Evolutionary conservation across 2,888 invertebrate species (phyloP).

Genomic region (Standfussiana lucernea): DNA sequence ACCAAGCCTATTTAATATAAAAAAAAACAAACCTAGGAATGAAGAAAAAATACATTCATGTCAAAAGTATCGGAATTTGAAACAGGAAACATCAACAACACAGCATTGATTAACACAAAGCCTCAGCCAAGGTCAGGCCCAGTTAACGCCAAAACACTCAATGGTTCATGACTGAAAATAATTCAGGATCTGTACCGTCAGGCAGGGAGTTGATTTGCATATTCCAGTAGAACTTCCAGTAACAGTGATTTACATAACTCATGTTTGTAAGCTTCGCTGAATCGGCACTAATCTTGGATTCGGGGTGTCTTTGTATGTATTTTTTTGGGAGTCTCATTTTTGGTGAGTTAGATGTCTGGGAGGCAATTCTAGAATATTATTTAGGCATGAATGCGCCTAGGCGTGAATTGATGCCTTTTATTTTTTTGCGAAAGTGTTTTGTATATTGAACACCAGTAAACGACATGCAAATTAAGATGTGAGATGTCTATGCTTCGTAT

Average conservation of each 20-base stretch:
- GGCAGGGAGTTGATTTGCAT: conserved; percentile 66
- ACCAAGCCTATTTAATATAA: too few relatives aligned
- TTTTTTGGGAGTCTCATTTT: conserved; percentile 38
- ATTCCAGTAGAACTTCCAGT: conserved; percentile 63
- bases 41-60: too few relatives aligned
- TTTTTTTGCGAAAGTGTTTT: background rate
- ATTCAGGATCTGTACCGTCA: conserved; percentile 58
- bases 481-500: background rate
- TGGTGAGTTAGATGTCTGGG: background rate
- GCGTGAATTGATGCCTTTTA: background rate
- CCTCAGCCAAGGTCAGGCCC: conserved; percentile 50
- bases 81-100: conserved; percentile 8
- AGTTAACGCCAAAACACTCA: conserved; percentile 60
- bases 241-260: conserved; percentile 72
- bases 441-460: too few relatives aligned
- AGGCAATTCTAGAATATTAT: background rate
- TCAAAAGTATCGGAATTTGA: background rate
- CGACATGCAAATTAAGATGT: too few relatives aligned
- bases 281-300: conserved; percentile 63
- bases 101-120: conserved; percentile 39
- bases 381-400: background rate
- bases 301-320: conserved; percentile 50
- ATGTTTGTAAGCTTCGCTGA: conserved; percentile 65
- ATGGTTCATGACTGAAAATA: conserved; percentile 65
- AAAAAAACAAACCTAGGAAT: too few relatives aligned